A percentile compares a stretch with the other conserved stretches of the same genome.
Evolutionary conservation across 2,797 vertebrate species (phyloP).

Genomic region (Sebastolobus altivelis): DNA sequence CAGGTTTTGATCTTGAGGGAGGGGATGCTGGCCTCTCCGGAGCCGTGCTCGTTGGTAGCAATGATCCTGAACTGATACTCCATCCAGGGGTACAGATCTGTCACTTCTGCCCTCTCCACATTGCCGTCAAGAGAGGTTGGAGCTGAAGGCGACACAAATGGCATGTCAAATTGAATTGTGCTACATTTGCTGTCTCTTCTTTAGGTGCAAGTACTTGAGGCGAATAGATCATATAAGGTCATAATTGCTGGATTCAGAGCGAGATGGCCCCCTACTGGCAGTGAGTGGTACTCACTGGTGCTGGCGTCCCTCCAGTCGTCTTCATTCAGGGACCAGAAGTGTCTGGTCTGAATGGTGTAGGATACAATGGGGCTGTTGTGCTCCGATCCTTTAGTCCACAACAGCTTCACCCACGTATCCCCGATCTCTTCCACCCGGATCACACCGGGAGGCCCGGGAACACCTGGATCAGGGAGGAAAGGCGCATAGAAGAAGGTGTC

Average conservation of each 20-base stretch:
- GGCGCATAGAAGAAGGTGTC: background rate
- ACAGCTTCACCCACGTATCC: conserved; percentile 91
- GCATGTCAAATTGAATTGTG: background rate
- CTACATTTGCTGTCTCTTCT: background rate
- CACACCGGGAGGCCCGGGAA: conserved; percentile 91
- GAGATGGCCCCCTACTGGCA: conserved; percentile 46
- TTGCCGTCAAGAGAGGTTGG: conserved; percentile 91
- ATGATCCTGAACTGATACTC: conserved; percentile 96
- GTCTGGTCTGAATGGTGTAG: conserved; percentile 92
- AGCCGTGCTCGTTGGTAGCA: conserved; percentile 93
- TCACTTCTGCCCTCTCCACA: conserved; percentile 88
- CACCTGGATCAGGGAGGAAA: conserved; percentile 52
- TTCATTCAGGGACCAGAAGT: conserved; percentile 86
- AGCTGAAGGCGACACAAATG: conserved; percentile 79
- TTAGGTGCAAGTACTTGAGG: background rate
- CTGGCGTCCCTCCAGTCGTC: conserved; percentile 95
- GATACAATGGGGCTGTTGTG: conserved; percentile 94
- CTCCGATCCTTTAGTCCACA: conserved; percentile 93
- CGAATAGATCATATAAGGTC: background rate
- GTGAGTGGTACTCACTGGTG: conserved; percentile 86
- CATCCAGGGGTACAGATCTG: conserved; percentile 95
- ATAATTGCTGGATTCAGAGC: background rate
- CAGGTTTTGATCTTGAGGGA: conserved; percentile 94
- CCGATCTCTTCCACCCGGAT: conserved; percentile 91
- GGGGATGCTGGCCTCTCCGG: conserved; percentile 93